Evolutionary conservation across 2,888 invertebrate species (phyloP).

Genomic region (Stenchaetothrips biformis): DNA sequence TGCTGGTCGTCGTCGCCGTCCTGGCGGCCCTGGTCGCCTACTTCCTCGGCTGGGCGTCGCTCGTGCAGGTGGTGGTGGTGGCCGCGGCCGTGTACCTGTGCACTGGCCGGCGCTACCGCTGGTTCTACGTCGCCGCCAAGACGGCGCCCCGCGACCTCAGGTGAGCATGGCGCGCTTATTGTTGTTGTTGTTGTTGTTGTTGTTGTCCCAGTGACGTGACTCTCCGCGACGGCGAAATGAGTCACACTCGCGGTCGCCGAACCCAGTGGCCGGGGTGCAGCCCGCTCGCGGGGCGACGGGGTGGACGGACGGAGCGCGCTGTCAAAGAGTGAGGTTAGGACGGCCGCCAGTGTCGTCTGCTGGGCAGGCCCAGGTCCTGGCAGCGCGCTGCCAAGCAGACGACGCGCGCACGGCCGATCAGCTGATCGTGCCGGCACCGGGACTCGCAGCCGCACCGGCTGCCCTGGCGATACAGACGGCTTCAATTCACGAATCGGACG

Average conservation of each 20-base stretch:
- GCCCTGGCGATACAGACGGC: too few species aligned
- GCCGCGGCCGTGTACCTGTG: conserved; percentile 62
- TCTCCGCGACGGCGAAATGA: background rate
- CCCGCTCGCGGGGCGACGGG: background rate
- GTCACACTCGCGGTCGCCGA: background rate
- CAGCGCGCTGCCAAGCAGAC: background rate
- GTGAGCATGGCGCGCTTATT: too few species aligned
- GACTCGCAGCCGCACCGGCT: too few species aligned
- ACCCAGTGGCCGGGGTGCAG: background rate
- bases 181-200: too few species aligned
- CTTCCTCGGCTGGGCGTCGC: conserved; percentile 59
- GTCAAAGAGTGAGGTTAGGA: background rate
- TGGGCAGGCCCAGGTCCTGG: background rate
- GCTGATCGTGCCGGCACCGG: background rate
- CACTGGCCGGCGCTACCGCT: conserved; percentile 63
- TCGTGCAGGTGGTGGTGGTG: conserved; percentile 62
- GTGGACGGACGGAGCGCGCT: background rate
- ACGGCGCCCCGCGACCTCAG: conserved; percentile 67
- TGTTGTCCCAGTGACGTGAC: background rate
- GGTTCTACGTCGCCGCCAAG: conserved; percentile 66
- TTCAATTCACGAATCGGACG: too few species aligned
- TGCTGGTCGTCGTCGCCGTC: background rate
- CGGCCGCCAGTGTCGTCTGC: background rate
- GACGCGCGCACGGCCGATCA: background rate
- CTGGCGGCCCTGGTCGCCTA: conserved; percentile 36